Evolutionary conservation across 2,888 invertebrate species (phyloP).

Genomic region (Polia nebulosa): DNA sequence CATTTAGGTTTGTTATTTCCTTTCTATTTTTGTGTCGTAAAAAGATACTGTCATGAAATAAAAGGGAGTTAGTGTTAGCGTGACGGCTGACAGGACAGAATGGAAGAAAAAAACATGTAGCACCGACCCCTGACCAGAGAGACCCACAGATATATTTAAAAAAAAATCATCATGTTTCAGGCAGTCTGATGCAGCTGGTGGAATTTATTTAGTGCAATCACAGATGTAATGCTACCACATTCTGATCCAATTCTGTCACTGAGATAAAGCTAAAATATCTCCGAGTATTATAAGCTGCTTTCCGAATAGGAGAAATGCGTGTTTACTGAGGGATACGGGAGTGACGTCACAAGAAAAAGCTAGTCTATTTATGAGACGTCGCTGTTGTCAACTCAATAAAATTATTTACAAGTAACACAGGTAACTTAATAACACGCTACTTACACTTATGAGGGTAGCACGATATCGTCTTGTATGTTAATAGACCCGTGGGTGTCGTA

Average conservation of each 20-base stretch:
- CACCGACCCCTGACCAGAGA: too few relatives aligned
- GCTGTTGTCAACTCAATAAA: neutral
- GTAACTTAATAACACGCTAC: neutral
- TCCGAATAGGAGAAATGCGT: neutral
- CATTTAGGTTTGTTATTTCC: slow-evolving; percentile 21
- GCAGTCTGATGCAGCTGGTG: too few relatives aligned
- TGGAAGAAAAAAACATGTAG: too few relatives aligned
- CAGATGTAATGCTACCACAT: too few relatives aligned
- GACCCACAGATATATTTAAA: too few relatives aligned
- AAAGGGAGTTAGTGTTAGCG: too few relatives aligned
- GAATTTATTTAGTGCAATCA: too few relatives aligned
- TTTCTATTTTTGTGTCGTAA: neutral
- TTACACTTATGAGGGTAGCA: slow-evolving; percentile 3
- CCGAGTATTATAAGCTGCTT: neutral
- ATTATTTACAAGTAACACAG: slow-evolving; percentile 6
- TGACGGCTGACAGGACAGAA: too few relatives aligned
- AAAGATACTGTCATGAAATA: too few relatives aligned
- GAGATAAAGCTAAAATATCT: neutral
- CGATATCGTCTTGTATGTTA: slow-evolving; percentile 8
- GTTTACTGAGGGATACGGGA: neutral
- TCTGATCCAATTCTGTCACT: too few relatives aligned
- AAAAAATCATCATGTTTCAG: too few relatives aligned
- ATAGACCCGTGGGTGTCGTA: slow-evolving; percentile 2
- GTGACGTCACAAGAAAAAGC: neutral
- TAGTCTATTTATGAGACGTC: neutral